phyloP scores from a whole-genome alignment of 1,140 invertebrate species.

The Frieseomelitta varia region DNA sequence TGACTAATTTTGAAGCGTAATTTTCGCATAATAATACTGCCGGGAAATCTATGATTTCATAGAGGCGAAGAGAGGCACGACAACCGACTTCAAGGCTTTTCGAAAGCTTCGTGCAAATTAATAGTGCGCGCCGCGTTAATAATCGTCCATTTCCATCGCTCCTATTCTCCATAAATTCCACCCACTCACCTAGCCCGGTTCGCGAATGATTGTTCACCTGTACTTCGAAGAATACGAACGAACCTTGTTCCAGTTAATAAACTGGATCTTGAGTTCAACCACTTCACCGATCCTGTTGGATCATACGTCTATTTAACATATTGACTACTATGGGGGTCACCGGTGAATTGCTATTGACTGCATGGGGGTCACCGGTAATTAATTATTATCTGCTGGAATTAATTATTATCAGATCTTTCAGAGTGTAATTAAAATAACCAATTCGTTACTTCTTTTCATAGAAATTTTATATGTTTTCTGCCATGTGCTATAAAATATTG shows the following conservation, averaged over 20 bases:
- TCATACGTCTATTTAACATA: not conserved
- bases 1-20: constrained; percentile 72
- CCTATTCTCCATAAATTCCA: constrained; percentile 70
- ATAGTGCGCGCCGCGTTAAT: constrained; percentile 68
- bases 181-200: constrained; percentile 47
- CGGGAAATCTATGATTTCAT: constrained; percentile 73
- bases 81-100: constrained; percentile 72
- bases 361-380: not conserved
- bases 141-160: constrained; percentile 67
- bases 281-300: not conserved
- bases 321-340: not conserved
- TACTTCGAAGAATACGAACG: constrained; percentile 30
- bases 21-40: constrained; percentile 70
- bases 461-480: not conserved
- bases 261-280: constrained; percentile 11
- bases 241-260: constrained; percentile 27
- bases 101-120: constrained; percentile 75
- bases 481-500: not conserved
- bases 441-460: not conserved
- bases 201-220: constrained; percentile 54
- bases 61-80: constrained; percentile 62
- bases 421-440: not conserved
- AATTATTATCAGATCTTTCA: not conserved
- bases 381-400: too few species aligned
- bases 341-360: too few species aligned